A percentile compares a stretch with the other conserved stretches of the same genome.
Conservation (phyloP, 53 echinoderm and acorn worm genomes). For the Henricia sp. region DNA sequence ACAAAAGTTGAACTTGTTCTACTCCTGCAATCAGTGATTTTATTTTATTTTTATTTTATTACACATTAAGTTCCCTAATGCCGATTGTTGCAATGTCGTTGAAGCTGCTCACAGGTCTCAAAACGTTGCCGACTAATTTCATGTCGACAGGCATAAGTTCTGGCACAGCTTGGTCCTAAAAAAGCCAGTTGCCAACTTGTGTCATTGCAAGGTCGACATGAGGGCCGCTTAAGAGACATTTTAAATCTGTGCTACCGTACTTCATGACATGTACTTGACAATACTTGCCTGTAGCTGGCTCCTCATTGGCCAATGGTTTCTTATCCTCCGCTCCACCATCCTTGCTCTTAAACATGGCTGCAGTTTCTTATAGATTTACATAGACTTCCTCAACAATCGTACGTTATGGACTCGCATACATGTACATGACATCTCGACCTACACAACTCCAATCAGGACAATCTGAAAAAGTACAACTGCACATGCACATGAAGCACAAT, state of each 20-base stretch:
- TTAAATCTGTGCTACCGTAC: background rate
- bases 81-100: too few relatives aligned
- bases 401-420: background rate
- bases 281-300: background rate
- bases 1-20: too few relatives aligned
- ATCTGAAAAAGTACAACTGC: background rate
- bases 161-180: background rate
- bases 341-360: slow-evolving; percentile 31
- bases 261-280: background rate
- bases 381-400: too few relatives aligned
- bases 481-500: background rate
- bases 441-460: background rate
- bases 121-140: too few relatives aligned
- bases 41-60: too few relatives aligned
- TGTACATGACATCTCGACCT: background rate
- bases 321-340: slow-evolving; percentile 23
- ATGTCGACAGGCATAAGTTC: too few relatives aligned
- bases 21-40: too few relatives aligned
- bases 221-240: background rate
- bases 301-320: slow-evolving; percentile 44
- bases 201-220: background rate
- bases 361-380: too few relatives aligned
- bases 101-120: too few relatives aligned
- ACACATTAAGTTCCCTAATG: too few relatives aligned
- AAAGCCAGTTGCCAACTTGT: background rate